phyloP scores from a whole-genome alignment of 2,797 vertebrate genomes.

The Arnoldichthys spilopterus region DNA sequence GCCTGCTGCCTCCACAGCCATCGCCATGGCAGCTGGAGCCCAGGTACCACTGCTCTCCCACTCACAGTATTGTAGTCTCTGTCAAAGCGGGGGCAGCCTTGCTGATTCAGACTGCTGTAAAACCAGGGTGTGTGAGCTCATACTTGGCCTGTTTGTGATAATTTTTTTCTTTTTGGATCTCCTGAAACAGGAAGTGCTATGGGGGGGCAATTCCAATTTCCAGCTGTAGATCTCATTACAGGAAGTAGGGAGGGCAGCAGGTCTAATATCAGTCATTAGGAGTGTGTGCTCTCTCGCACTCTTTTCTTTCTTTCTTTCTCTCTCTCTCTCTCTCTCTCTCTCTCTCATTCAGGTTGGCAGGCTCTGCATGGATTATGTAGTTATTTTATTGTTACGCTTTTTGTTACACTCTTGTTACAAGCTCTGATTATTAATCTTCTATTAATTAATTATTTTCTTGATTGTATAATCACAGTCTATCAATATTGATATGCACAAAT shows the following conservation, averaged over 20 bases:
- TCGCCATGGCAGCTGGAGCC: slow-evolving; percentile 75
- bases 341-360: too few relatives aligned
- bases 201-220: slow-evolving; percentile 27
- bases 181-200: slow-evolving; percentile 14
- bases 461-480: too few relatives aligned
- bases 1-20: slow-evolving; percentile 77
- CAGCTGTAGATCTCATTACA: slow-evolving; percentile 31
- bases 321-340: too few relatives aligned
- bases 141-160: background rate
- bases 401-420: too few relatives aligned
- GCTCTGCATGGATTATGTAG: too few relatives aligned
- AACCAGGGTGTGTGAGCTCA: background rate
- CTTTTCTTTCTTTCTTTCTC: slow-evolving; percentile 38
- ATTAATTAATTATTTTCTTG: too few relatives aligned
- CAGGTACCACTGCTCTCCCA: slow-evolving; percentile 54
- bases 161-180: slow-evolving; percentile 13
- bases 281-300: too few relatives aligned
- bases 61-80: background rate
- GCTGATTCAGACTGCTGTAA: background rate
- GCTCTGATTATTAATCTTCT: too few relatives aligned
- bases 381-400: too few relatives aligned
- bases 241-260: slow-evolving; percentile 27
- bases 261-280: slow-evolving; percentile 55
- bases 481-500: too few relatives aligned
- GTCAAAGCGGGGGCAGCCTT: background rate